phyloP scores from a whole-genome alignment of 2,113 vertebrate species.

The Oryzias celebensis region DNA sequence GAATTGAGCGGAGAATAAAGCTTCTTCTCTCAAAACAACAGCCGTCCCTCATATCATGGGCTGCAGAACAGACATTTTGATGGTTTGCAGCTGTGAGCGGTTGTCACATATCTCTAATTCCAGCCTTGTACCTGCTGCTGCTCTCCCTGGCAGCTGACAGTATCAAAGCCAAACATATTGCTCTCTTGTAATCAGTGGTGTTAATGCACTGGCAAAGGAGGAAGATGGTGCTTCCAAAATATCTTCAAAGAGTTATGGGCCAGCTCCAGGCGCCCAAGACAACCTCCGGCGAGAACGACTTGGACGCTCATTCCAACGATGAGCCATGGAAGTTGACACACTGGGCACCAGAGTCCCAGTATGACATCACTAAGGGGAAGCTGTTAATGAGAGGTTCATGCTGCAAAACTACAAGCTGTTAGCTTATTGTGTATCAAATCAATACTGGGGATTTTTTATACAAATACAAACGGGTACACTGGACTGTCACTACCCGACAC shows the following conservation, averaged over 20 bases:
- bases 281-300: constrained; percentile 20
- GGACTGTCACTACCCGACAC: too few relatives aligned
- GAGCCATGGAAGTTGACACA: constrained; percentile 13
- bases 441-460: too few relatives aligned
- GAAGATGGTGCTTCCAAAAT: constrained; percentile 33
- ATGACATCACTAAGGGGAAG: constrained; percentile 1
- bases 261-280: constrained; percentile 32
- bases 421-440: too few relatives aligned
- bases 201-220: constrained; percentile 30
- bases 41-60: not conserved
- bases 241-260: constrained; percentile 52
- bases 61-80: constrained; percentile 17
- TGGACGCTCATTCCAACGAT: constrained; percentile 24
- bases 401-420: too few relatives aligned
- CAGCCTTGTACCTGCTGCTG: constrained; percentile 18
- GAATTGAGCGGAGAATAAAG: not conserved
- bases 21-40: constrained; percentile 12
- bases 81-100: constrained; percentile 25
- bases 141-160: constrained; percentile 12
- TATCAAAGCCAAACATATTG: constrained; percentile 26
- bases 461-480: too few relatives aligned
- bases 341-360: constrained; percentile 3
- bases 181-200: constrained; percentile 31
- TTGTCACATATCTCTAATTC: constrained; percentile 13
- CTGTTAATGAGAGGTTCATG: too few relatives aligned